Evolutionary conservation across 2,888 invertebrate species (phyloP).

Genomic region (Mystacides longicornis): DNA sequence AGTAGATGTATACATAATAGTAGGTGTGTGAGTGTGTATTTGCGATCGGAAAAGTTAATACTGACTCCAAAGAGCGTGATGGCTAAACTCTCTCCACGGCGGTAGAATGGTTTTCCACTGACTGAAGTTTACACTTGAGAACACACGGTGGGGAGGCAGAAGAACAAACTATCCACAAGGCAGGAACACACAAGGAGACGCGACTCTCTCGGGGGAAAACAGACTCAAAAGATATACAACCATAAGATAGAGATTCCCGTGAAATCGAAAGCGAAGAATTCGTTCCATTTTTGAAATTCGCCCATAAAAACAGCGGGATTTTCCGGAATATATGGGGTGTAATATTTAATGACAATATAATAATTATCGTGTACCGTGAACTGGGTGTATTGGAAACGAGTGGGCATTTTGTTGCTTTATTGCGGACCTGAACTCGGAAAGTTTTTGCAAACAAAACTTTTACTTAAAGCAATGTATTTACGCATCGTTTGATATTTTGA

Average conservation of each 20-base stretch:
- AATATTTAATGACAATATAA: constrained; percentile 25
- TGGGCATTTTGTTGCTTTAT: too few species aligned
- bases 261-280: neutral
- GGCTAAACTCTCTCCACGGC: constrained; percentile 21
- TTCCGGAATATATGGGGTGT: constrained; percentile 24
- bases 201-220: constrained; percentile 15
- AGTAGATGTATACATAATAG: neutral
- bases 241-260: constrained; percentile 4
- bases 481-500: too few species aligned
- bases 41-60: constrained; percentile 18
- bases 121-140: constrained; percentile 32
- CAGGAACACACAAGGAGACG: constrained; percentile 15
- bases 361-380: constrained; percentile 22
- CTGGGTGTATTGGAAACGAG: too few species aligned
- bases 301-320: constrained; percentile 20
- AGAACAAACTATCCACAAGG: constrained; percentile 11
- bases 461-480: too few species aligned
- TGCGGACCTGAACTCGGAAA: too few species aligned
- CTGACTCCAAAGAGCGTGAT: constrained; percentile 15
- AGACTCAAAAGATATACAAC: constrained; percentile 13
- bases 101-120: constrained; percentile 40
- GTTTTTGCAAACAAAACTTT: too few species aligned
- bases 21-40: neutral
- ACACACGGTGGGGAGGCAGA: constrained; percentile 14
- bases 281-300: constrained; percentile 2